These are phyloP conservation scores for Leptogaster cylindrica DNA, from an alignment of 2,888 invertebrate genomes.

Conservation along the genomic window DNA sequence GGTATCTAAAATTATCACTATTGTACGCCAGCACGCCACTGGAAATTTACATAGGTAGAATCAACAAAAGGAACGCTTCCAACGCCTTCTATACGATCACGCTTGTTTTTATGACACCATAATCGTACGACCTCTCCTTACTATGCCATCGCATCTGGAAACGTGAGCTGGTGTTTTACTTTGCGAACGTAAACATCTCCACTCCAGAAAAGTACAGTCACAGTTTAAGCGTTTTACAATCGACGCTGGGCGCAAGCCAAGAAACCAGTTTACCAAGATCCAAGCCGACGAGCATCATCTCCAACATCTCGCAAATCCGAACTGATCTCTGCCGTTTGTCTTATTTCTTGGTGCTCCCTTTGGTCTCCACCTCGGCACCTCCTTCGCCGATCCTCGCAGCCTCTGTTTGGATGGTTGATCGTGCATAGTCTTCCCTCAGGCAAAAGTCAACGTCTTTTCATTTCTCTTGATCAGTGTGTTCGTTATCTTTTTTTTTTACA, in stretches of 20 bases:
- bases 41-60: background rate
- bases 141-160: constrained; percentile 5
- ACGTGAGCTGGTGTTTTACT: constrained; percentile 19
- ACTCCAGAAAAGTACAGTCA: constrained; percentile 33
- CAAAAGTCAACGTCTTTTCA: constrained; percentile 37
- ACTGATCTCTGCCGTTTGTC: constrained; percentile 13
- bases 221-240: constrained; percentile 28
- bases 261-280: constrained; percentile 33
- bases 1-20: too few relatives aligned
- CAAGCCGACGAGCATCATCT: constrained; percentile 11
- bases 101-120: constrained; percentile 15
- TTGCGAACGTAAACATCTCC: constrained; percentile 26
- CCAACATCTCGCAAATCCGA: constrained; percentile 19
- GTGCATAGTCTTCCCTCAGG: constrained; percentile 19
- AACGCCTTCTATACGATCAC: background rate
- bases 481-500: constrained; percentile 5
- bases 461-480: background rate
- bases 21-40: background rate
- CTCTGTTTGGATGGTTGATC: background rate
- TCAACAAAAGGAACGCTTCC: background rate
- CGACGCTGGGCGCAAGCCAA: constrained; percentile 27
- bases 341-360: constrained; percentile 17
- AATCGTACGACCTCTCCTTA: constrained; percentile 4
- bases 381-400: constrained; percentile 4
- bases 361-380: background rate